Base-by-base conservation (phyloP, 2,888 invertebrate genomes). In the Pyrocoelia pectoralis region DNA sequence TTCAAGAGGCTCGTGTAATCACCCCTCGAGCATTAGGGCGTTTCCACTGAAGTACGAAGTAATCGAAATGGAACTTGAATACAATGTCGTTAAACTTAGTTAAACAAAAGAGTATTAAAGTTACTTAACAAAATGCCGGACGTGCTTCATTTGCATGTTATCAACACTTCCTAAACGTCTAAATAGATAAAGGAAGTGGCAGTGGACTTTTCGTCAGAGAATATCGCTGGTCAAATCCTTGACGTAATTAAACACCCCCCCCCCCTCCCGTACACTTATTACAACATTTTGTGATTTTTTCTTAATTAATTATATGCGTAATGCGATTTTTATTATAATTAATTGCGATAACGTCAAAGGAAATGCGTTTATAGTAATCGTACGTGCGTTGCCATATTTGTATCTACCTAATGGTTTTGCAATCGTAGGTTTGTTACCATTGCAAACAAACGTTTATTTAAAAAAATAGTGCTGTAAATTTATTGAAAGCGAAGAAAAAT, bases 81-180 rank as follows among this genome's bases (percentile, higher is more conserved):
- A 8, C n/a, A 33, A 33, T 33, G 33, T 33, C 33, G 33, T 33
- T 33, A 33, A 33, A 24, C 24, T 33, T 56, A 46, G 61, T 56
- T 56, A 61, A 56, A 61, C 51, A n/a, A 51, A 55, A 61, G 41
- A 48, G 53, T 33, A 52, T 49, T 9, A 10, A 15, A 40, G 19
- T 50, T 54, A 60, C 54, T 48, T 55, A 43, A 60, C 52, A 54
- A 63, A 58, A 48, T 63, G 58, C 58, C 64, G 64, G 64, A 64
- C 64, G 59, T 64, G 59, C 46, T 46, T 58, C 49, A 64, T 64
- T 64, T 59, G 50, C 64, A 64, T 64, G 41, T 56, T 57, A 60
- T 64, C 59, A 60, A 64, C 64, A 64, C 64, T 64, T 64, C 64
- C 64, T 64, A 64, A 43, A 56, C 50, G 52, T 60, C 59, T 59